Conservation (phyloP, 2,888 invertebrate species). For the Orthonevra nobilis region DNA sequence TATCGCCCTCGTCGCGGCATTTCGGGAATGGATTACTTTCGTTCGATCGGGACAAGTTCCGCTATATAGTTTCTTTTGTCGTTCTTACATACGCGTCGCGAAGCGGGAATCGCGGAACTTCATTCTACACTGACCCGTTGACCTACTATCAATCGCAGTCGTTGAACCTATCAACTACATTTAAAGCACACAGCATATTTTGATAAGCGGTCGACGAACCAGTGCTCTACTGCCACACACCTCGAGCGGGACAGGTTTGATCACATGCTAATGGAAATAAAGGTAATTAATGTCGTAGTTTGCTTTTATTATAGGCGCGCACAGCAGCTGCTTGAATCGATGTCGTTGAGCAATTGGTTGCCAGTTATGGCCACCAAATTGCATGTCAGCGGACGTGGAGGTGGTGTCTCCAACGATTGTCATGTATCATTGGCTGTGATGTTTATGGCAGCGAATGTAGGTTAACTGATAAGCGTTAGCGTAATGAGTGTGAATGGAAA, state of each 20-base stretch:
- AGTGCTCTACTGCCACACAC: constrained; percentile 4
- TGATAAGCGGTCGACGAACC: constrained; percentile 55
- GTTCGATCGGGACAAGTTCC: constrained; percentile 22
- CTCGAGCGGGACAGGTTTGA: background rate
- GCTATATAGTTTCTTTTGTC: background rate
- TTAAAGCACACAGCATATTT: background rate
- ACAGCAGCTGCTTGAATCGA: no score
- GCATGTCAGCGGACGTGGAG: background rate
- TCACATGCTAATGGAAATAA: constrained; percentile 4
- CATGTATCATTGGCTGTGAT: no score
- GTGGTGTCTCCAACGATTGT: constrained; percentile 3
- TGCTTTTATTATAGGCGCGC: no score
- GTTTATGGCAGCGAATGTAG: constrained; percentile 27
- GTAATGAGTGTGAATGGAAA: constrained; percentile 7
- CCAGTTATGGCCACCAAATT: background rate
- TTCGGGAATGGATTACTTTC: background rate
- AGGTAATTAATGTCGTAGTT: constrained; percentile 43
- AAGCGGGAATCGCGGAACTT: background rate
- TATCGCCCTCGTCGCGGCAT: constrained; percentile 9
- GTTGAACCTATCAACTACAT: constrained; percentile 35
- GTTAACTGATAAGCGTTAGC: constrained; percentile 22
- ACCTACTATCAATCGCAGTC: constrained; percentile 35
- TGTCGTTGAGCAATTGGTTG: no score
- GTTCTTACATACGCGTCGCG: background rate
- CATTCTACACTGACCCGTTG: constrained; percentile 26